Base-by-base conservation (phyloP, 2,113 vertebrate genomes). In the Charadrius vociferus region DNA sequence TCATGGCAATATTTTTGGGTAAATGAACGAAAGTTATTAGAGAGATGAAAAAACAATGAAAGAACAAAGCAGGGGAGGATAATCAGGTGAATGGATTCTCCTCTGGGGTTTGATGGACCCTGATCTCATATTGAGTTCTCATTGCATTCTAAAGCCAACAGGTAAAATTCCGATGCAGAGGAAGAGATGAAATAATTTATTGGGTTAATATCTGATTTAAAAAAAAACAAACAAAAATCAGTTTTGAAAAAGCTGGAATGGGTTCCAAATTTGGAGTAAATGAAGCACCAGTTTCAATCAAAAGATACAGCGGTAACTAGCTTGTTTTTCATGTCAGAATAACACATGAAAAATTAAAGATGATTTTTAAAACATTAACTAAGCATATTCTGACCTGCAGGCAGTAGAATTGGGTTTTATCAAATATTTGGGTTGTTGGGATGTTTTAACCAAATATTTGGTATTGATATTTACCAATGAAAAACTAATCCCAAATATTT, bases 401-500 rank as follows among this genome's bases (percentile, higher is more conserved):
- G 68, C 32, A 15, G 53, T 6, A 10, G 45, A 19, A 22, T 1
- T 8, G n/a, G 47, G n/a, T n/a, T 93, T 67, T 29, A 41, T 58
- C 43, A 30, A 88, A 65, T 63, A 70, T 73, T 85, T 83, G 62
- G 67, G 66, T 23, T 17, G 71, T 16, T n/a, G 68, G 82, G 73
- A 39, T 29, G 37, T 55, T 86, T 88, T 52, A 78, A 74, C n/a
- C 68, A 95, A 91, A 86, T 71, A 89, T 86, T 84, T 95, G 49
- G 37, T 14, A 34, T 53, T 81, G 88, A 37, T 95, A 83, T 92
- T 96, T 94, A 88, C 56, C 43, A 13, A 14, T 14, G 66, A 49
- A 89, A 88, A 34, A 5, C 37, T 55, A 63, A 85, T 79, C 73
- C 59, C 83, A 88, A 88, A 91, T 78, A 91, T 91, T 71, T 91